Conservation (phyloP, 2,888 invertebrate species). For the Hydriomena furcata region DNA sequence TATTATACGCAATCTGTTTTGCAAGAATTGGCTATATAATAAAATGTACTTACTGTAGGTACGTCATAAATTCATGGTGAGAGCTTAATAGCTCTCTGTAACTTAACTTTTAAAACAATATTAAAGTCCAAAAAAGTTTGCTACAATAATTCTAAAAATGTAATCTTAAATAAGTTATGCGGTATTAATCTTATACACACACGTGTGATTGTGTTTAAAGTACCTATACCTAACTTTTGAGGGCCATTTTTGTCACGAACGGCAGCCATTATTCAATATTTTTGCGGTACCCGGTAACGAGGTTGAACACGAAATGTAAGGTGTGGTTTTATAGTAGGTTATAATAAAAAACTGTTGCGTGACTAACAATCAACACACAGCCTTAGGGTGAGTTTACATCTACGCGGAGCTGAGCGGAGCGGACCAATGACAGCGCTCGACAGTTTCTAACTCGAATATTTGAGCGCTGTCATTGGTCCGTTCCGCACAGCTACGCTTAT, state of each 20-base stretch:
- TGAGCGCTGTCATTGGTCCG: no score
- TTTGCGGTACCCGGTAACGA: conserved; percentile 20
- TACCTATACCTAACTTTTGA: conserved; percentile 16
- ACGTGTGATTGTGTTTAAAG: conserved; percentile 25
- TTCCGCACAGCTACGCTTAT: no score
- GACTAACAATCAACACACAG: no score
- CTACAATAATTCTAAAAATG: background rate
- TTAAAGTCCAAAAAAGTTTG: background rate
- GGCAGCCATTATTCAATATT: conserved; percentile 20
- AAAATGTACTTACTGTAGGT: no score
- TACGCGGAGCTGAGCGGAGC: no score
- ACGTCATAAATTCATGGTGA: background rate
- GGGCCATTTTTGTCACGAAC: conserved; percentile 27
- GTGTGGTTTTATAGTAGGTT: background rate
- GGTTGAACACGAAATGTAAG: conserved; percentile 12
- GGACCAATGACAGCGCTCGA: no score
- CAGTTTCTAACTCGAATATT: no score
- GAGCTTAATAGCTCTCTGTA: background rate
- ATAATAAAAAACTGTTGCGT: no score
- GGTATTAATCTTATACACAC: conserved; percentile 17
- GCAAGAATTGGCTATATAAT: no score
- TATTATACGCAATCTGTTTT: no score
- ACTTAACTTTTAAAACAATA: background rate
- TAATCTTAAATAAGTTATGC: background rate
- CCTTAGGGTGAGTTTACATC: no score